phyloP scores from a whole-genome alignment of 1,140 invertebrate species.

The Triops longicaudatus region DNA sequence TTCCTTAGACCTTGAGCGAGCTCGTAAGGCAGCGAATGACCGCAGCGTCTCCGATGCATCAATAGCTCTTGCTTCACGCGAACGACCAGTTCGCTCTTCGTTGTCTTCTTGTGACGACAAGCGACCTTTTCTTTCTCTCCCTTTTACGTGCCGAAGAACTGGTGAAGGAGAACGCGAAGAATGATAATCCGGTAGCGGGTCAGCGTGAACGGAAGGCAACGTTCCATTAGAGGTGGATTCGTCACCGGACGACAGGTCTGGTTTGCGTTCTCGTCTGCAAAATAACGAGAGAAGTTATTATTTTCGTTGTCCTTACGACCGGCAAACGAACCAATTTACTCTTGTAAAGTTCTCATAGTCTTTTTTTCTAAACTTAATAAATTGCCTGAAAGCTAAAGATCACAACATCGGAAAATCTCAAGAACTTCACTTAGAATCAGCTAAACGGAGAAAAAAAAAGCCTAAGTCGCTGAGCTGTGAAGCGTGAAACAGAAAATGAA shows the following conservation, averaged over 20 bases:
- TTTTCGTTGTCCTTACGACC: no score
- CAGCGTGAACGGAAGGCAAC: not conserved
- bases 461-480: no score
- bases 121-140: not conserved
- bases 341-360: no score
- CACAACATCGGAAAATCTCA: no score
- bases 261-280: not conserved
- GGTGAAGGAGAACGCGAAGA: slow-evolving; percentile 4
- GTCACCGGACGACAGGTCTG: not conserved
- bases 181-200: not conserved
- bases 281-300: not conserved
- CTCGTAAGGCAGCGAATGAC: not conserved
- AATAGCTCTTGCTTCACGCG: not conserved
- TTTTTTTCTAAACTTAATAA: no score
- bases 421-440: no score
- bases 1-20: not conserved
- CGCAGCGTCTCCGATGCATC: not conserved
- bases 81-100: not conserved
- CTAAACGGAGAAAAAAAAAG: no score
- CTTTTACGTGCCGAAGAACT: not conserved
- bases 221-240: not conserved
- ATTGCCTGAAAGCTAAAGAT: no score
- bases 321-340: no score
- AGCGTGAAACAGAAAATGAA: not conserved
- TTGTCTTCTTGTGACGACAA: not conserved